A percentile compares a stretch with the other conserved stretches of the same genome.
Conservation (phyloP, 2,113 vertebrate species). For the Setophaga coronata region DNA sequence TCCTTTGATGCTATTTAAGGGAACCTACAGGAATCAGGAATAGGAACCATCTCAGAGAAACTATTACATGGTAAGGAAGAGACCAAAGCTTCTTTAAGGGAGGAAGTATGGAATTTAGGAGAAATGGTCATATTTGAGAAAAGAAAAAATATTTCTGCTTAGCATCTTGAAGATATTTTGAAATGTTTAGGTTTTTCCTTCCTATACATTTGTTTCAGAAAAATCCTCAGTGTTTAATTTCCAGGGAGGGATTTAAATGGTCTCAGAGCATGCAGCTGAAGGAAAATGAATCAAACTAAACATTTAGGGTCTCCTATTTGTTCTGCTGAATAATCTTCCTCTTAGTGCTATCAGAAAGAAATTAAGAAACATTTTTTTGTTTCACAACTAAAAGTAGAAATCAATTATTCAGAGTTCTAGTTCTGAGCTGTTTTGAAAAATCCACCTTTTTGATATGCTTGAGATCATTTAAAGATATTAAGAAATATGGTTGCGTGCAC, state of each 20-base stretch:
- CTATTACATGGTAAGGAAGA: neutral
- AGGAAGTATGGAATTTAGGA: neutral
- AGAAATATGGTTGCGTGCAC: neutral
- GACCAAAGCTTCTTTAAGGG: neutral
- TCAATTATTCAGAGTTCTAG: slow-evolving; percentile 26
- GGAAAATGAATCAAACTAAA: slow-evolving; percentile 19
- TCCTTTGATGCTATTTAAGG: neutral
- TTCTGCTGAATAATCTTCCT: slow-evolving; percentile 31
- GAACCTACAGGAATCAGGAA: neutral
- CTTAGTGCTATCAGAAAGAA: slow-evolving; percentile 15
- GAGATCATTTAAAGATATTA: slow-evolving; percentile 30
- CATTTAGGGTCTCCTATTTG: neutral
- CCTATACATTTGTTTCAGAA: neutral
- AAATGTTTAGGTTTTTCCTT: neutral
- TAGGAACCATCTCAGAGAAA: neutral
- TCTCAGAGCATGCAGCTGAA: neutral
- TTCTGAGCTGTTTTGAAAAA: slow-evolving; percentile 36
- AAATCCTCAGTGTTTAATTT: neutral
- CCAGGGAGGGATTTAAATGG: slow-evolving; percentile 7
- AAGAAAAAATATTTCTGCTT: neutral
- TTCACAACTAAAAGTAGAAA: neutral
- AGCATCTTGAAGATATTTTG: neutral
- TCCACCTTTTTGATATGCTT: slow-evolving; percentile 7
- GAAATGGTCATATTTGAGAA: neutral
- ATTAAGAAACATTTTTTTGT: slow-evolving; percentile 11